phyloP scores from a whole-genome alignment of 2,888 invertebrate genomes.

The Drosophila eohydei region DNA sequence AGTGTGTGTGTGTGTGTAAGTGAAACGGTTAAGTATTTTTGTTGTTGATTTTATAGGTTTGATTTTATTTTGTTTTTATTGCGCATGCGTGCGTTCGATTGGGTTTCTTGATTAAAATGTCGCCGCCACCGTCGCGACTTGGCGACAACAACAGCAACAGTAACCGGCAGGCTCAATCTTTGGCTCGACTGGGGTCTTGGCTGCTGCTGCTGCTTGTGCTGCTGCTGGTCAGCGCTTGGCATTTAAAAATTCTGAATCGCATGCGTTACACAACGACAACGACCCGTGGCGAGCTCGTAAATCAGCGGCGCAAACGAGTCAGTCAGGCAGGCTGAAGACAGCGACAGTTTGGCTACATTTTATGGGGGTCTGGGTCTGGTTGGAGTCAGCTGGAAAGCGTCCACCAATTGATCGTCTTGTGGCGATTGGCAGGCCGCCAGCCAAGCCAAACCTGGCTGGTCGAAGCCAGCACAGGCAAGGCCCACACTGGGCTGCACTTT shows the following conservation, averaged over 20 bases:
- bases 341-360: slow-evolving; percentile 64
- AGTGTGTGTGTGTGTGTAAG: slow-evolving; percentile 37
- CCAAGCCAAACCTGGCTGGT: slow-evolving; percentile 17
- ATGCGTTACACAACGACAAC: slow-evolving; percentile 80
- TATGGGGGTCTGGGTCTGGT: slow-evolving; percentile 59
- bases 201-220: slow-evolving; percentile 35
- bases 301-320: slow-evolving; percentile 78
- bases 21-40: slow-evolving; percentile 62
- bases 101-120: slow-evolving; percentile 82
- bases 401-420: slow-evolving; percentile 74
- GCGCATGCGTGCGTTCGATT: slow-evolving; percentile 84
- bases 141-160: slow-evolving; percentile 59
- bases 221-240: slow-evolving; percentile 71
- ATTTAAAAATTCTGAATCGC: slow-evolving; percentile 79
- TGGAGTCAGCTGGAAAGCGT: slow-evolving; percentile 55
- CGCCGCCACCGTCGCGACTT: slow-evolving; percentile 64
- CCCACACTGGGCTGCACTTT: slow-evolving; percentile 63
- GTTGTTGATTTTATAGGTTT: slow-evolving; percentile 64
- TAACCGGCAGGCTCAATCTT: slow-evolving; percentile 36
- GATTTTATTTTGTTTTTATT: slow-evolving; percentile 75
- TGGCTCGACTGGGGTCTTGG: slow-evolving; percentile 19
- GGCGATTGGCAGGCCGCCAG: slow-evolving; percentile 71
- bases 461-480: slow-evolving; percentile 23
- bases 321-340: slow-evolving; percentile 46
- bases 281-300: slow-evolving; percentile 82